These are phyloP conservation scores for Sarcophaga bullata DNA, from an alignment of 1,140 invertebrate species.

Conservation along the genomic window DNA sequence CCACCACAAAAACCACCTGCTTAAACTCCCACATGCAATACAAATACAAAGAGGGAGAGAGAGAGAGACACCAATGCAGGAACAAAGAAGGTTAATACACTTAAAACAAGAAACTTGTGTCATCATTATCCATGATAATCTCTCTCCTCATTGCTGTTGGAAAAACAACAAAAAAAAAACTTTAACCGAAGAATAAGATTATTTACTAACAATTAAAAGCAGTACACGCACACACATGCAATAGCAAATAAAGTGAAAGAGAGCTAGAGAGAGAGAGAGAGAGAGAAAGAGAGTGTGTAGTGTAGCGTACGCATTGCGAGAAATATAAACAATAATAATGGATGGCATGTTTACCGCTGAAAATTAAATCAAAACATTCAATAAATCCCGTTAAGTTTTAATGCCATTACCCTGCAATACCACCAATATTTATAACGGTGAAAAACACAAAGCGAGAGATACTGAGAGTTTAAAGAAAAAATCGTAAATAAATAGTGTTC, in stretches of 20 bases:
- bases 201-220: constrained; percentile 22
- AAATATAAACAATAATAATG: background rate
- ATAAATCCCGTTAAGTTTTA: background rate
- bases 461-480: no score
- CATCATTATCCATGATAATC: constrained; percentile 22
- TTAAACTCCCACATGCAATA: constrained; percentile 8
- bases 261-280: background rate
- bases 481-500: background rate
- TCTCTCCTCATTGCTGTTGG: background rate
- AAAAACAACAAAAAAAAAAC: background rate
- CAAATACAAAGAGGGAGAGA: background rate
- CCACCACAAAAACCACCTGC: background rate
- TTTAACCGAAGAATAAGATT: constrained; percentile 11
- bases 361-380: constrained; percentile 27
- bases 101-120: constrained; percentile 2
- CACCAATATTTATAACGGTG: no score
- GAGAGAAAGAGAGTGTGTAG: no score
- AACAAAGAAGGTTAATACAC: no score
- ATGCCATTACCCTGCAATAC: no score
- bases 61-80: no score
- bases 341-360: constrained; percentile 21
- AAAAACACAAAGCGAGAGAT: no score
- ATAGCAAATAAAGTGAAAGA: background rate
- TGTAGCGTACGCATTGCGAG: no score
- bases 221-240: background rate